Evolutionary conservation across 2,797 vertebrate genomes (phyloP).

Genomic region (Podarcis lilfordi): DNA sequence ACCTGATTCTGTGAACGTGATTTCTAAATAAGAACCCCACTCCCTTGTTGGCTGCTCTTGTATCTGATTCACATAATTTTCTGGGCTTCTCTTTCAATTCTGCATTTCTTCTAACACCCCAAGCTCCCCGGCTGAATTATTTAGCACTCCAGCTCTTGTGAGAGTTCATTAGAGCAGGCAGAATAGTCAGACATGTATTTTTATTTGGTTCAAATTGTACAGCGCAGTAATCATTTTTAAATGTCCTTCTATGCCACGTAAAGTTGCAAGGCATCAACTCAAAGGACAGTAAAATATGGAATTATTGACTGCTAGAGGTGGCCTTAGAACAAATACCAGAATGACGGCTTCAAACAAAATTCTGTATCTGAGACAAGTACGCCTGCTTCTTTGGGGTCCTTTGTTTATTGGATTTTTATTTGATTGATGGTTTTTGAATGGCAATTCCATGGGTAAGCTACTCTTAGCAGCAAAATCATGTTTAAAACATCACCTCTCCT

Average conservation of each 20-base stretch:
- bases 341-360: neutral
- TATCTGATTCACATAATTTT: neutral
- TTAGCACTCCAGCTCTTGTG: neutral
- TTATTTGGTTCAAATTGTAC: neutral
- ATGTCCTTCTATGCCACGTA: neutral
- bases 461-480: neutral
- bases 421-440: neutral
- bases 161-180: slow-evolving; percentile 10
- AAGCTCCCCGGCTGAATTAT: slow-evolving; percentile 11
- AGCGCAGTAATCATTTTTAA: neutral
- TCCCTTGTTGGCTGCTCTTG: neutral
- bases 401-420: neutral
- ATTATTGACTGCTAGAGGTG: neutral
- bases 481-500: neutral
- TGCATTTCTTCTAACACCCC: neutral
- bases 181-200: neutral
- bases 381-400: neutral
- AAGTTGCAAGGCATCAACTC: neutral
- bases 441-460: neutral
- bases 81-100: neutral
- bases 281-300: neutral
- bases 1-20: neutral
- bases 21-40: neutral
- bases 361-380: neutral
- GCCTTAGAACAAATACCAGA: neutral